Evolutionary conservation across 2,797 vertebrate genomes (phyloP).

Genomic region (Phalloptychus januarius): DNA sequence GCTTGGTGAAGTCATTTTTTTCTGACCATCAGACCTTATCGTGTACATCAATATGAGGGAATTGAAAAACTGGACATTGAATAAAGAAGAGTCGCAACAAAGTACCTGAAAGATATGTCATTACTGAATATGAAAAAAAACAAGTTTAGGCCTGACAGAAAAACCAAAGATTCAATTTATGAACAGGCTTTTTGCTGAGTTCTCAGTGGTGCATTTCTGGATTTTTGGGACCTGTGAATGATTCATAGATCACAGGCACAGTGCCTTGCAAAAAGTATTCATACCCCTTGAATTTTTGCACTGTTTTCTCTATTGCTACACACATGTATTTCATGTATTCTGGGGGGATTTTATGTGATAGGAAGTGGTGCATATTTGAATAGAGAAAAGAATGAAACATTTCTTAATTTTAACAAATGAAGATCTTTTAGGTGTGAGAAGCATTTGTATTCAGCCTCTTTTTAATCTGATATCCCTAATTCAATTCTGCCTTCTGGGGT

Average conservation of each 20-base stretch:
- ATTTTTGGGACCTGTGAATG: background rate
- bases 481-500: no score
- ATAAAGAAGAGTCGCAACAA: background rate
- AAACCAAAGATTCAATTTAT: background rate
- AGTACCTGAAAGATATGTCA: background rate
- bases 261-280: background rate
- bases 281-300: background rate
- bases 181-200: background rate
- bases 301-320: background rate
- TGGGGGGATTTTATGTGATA: background rate
- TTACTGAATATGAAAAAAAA: background rate
- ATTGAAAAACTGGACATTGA: background rate
- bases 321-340: background rate
- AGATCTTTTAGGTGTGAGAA: no score
- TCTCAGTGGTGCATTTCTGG: background rate
- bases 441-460: no score
- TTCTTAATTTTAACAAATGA: no score
- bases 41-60: background rate
- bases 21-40: background rate
- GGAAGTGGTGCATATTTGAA: background rate
- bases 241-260: background rate
- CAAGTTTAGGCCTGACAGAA: background rate
- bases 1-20: background rate
- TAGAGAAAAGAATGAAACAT: no score
- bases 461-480: no score